These are phyloP conservation scores for Therioaphis trifolii DNA, from an alignment of 2,888 invertebrate species.

Conservation along the genomic window DNA sequence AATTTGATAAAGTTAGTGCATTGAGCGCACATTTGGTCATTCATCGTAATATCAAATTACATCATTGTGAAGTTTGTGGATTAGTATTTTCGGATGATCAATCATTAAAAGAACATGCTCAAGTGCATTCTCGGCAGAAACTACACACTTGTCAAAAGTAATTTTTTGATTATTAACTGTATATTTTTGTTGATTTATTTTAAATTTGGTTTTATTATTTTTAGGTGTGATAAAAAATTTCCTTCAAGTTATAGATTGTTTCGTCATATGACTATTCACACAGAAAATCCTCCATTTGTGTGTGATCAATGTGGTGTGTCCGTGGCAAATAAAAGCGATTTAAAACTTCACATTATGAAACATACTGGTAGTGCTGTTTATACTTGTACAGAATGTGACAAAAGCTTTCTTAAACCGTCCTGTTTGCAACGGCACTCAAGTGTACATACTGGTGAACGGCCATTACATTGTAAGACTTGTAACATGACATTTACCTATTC, in stretches of 20 bases:
- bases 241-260: conserved; percentile 63
- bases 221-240: conserved; percentile 62
- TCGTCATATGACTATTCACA: conserved; percentile 63
- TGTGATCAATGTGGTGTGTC: conserved; percentile 64
- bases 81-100: conserved; percentile 64
- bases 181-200: background rate
- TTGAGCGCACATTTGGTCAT: conserved; percentile 64
- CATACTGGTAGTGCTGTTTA: conserved; percentile 64
- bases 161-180: background rate
- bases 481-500: conserved; percentile 65
- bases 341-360: conserved; percentile 65
- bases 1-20: conserved; percentile 65
- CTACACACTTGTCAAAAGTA: conserved; percentile 57
- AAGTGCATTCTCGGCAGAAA: conserved; percentile 61
- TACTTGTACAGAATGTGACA: conserved; percentile 65
- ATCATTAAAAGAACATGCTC: conserved; percentile 64
- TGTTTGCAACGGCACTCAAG: conserved; percentile 65
- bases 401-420: conserved; percentile 65
- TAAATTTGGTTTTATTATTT: too few species aligned
- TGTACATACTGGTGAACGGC: conserved; percentile 65
- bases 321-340: conserved; percentile 64
- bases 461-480: conserved; percentile 64
- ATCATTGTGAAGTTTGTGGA: conserved; percentile 64
- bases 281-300: conserved; percentile 63
- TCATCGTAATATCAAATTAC: conserved; percentile 63